These are phyloP conservation scores for Eupithecia vulgata DNA, from an alignment of 2,888 invertebrate genomes.

Conservation along the genomic window DNA sequence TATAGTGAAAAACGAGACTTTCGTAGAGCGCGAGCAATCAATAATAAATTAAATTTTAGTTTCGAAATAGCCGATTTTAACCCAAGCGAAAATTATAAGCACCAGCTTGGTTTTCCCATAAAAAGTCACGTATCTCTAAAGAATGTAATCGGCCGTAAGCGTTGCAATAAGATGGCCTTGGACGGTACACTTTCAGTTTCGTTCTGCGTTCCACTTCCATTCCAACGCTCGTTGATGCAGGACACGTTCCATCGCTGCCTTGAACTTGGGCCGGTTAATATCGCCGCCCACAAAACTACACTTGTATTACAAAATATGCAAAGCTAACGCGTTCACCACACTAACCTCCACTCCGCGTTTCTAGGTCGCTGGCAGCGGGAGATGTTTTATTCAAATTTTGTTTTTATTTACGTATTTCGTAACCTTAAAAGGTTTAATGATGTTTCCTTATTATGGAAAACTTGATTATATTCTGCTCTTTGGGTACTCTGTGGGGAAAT, in stretches of 20 bases:
- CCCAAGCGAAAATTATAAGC: background rate
- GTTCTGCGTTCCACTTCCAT: constrained; percentile 38
- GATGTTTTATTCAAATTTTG: constrained; percentile 51
- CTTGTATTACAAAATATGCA: constrained; percentile 52
- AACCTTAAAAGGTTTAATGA: background rate
- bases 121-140: background rate
- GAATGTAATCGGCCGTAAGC: constrained; percentile 1
- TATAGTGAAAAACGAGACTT: too few species aligned
- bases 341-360: constrained; percentile 44
- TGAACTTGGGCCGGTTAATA: constrained; percentile 63
- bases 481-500: background rate
- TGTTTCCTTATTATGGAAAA: constrained; percentile 19
- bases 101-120: background rate
- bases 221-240: constrained; percentile 49
- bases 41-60: background rate
- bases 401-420: constrained; percentile 21
- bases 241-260: constrained; percentile 63
- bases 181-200: constrained; percentile 44
- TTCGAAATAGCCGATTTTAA: background rate
- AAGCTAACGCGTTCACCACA: constrained; percentile 47
- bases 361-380: constrained; percentile 46
- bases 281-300: constrained; percentile 47
- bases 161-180: constrained; percentile 30
- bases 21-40: background rate
- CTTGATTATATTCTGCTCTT: background rate